phyloP scores from a whole-genome alignment of 1,140 invertebrate genomes.

The Drosophila mauritiana region DNA sequence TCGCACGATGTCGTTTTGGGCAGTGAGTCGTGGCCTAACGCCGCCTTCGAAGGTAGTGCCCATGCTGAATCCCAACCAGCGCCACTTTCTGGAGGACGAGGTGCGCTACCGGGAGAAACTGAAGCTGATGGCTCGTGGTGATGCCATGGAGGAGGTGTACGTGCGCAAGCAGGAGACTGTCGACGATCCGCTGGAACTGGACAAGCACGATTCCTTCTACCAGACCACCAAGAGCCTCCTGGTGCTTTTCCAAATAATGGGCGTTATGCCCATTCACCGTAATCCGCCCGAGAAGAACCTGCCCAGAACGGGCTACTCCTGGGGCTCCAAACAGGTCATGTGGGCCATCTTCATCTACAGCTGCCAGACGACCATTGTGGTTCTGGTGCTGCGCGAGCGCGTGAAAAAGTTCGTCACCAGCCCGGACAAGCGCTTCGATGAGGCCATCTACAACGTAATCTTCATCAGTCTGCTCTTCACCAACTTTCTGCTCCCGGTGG shows the following conservation, averaged over 20 bases:
- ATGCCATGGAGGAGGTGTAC: slow-evolving; percentile 65
- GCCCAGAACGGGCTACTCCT: slow-evolving; percentile 86
- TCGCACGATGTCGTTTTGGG: slow-evolving; percentile 76
- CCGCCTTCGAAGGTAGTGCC: slow-evolving; percentile 73
- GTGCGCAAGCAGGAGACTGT: slow-evolving; percentile 73
- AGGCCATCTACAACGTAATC: slow-evolving; percentile 89
- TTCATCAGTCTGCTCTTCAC: slow-evolving; percentile 89
- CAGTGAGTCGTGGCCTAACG: slow-evolving; percentile 68
- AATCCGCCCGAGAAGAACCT: slow-evolving; percentile 85
- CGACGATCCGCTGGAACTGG: slow-evolving; percentile 84
- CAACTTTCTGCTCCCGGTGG: slow-evolving; percentile 88
- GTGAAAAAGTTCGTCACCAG: slow-evolving; percentile 86
- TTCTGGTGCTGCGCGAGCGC: slow-evolving; percentile 86
- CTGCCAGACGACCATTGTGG: slow-evolving; percentile 86
- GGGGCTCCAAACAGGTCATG: slow-evolving; percentile 86
- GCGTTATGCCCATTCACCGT: slow-evolving; percentile 89
- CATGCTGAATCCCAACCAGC: slow-evolving; percentile 82
- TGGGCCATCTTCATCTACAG: slow-evolving; percentile 87
- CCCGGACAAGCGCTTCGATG: slow-evolving; percentile 88
- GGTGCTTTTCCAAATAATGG: slow-evolving; percentile 89
- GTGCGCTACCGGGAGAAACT: slow-evolving; percentile 76
- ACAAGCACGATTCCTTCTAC: slow-evolving; percentile 88
- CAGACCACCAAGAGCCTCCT: slow-evolving; percentile 88
- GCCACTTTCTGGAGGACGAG: slow-evolving; percentile 82
- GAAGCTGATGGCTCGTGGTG: slow-evolving; percentile 63